Base-by-base conservation (phyloP, 2,113 vertebrate species). In the Brachypodius melanocephalos region DNA sequence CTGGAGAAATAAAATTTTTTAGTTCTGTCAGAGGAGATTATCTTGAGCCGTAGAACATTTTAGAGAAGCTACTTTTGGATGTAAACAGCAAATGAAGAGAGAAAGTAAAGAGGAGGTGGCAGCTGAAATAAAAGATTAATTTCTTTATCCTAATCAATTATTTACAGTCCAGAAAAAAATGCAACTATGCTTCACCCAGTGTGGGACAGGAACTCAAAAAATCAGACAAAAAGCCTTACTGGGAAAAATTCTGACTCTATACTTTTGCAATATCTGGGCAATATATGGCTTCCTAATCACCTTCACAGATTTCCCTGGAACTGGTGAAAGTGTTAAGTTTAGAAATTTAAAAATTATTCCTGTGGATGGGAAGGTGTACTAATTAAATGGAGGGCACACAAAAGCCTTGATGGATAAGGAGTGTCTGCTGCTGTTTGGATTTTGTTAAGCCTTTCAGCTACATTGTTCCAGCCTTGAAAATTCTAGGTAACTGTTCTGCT, bases 401-500 rank as follows among this genome's bases (percentile, higher is more conserved):
- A 59, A 78, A 68, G 20, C 52, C 85, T 74, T 65, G 45, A 48
- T 54, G 55, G 59, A 46, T 73, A 72, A 90, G 18, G 14, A 74
- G 12, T 21, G 7, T 38, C 48, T 74, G 48, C 38, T 62, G 32
- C 20, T 66, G 29, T 72, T 54, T 43, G 49, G 25, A 16, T 75
- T 90, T 89, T 75, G 12, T 71, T 84, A 81, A 93, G 57, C n/a
- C 40, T 78, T 78, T 87, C 86, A 89, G 73, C 25, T 72, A 45
- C 63, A 14, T 14, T 88, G 66, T 57, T 91, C 34, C 63, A 90
- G 57, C 83, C 86, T 87, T 88, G 86, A 89, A 93, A 91, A 92
- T 48, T 74, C 72, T 51, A 81, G 40, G 32, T 81, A 61, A 74
- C 20, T 32, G 36, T 65, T 82, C 17, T 77, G 36, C 12, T 80